Evolutionary conservation across 2,888 invertebrate species (phyloP).

Genomic region (Cryptocheilus praepositus): DNA sequence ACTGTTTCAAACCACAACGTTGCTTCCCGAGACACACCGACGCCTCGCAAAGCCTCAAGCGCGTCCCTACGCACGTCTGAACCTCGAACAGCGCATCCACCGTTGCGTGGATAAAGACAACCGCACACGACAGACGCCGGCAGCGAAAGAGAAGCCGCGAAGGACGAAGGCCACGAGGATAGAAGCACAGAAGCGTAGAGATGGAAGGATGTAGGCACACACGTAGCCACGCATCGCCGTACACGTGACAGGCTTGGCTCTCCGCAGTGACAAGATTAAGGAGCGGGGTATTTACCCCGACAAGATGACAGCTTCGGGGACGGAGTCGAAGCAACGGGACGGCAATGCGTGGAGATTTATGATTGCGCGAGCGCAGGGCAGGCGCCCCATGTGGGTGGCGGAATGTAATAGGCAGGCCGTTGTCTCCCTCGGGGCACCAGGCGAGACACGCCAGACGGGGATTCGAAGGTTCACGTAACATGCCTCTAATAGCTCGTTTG

Average conservation of each 20-base stretch:
- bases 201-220: not conserved
- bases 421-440: slow-evolving; percentile 51
- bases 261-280: slow-evolving; percentile 58
- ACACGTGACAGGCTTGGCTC: slow-evolving; percentile 36
- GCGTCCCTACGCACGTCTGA: too few species aligned
- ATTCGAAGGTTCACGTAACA: slow-evolving; percentile 58
- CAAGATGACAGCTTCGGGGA: slow-evolving; percentile 54
- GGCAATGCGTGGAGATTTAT: slow-evolving; percentile 54
- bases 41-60: too few species aligned
- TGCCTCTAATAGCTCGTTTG: slow-evolving; percentile 68
- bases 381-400: slow-evolving; percentile 44
- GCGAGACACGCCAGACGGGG: slow-evolving; percentile 44
- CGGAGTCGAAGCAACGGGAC: slow-evolving; percentile 53
- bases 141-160: too few species aligned
- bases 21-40: too few species aligned
- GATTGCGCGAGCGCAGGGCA: slow-evolving; percentile 45
- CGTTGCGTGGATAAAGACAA: too few species aligned
- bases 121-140: too few species aligned
- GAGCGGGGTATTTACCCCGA: slow-evolving; percentile 57
- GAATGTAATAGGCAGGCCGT: slow-evolving; percentile 60
- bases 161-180: not conserved
- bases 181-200: not conserved
- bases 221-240: slow-evolving; percentile 23
- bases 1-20: too few species aligned
- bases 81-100: too few species aligned